Evolutionary conservation across 2,113 vertebrate species (phyloP), one percentile per base, ranked within the genome.

Genomic region (Lepus americanus): DNA sequence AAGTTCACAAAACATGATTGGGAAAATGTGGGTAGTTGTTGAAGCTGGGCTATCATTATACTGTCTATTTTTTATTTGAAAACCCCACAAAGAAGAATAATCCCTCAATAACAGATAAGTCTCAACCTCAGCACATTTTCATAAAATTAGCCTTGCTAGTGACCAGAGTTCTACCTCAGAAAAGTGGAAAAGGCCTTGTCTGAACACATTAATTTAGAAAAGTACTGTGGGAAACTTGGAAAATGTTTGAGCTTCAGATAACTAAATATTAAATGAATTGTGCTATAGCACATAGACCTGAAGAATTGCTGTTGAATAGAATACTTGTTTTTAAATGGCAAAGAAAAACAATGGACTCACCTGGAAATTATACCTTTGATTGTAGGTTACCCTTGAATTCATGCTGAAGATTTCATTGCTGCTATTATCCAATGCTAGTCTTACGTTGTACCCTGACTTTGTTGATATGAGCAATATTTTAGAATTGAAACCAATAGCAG

Each of bases 331-430:
- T 89, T 33, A 70, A 72, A 31, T 53, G 36, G 53, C 53, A 72
- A 90, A n/a, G 78, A 67, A 89, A 80, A 79, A 72, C 51, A 83
- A 90, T 87, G 44, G 53, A 12, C 33, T 87, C 90, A 72, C 27
- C 76, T 55, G 44, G 39, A 87, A 92, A 76, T 76, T 83, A 23
- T 23, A 33, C 12, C 36, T 66, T 6, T 19, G 63, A 51, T 23
- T 89, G 74, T 87, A 17, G 9, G 20, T 70, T 51, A 27, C 67
- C 51, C 12, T 16, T 36, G 49, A 91, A 17, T 33, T 87, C 31
- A 81, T 3, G 13, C 77, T 84, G 69, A 72, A 72, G 49, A 51
- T 70, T 12, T 87, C 66, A 66, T 92, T 39, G 53, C 63, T 78
- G 27, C 92, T 67, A 0, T 77, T 77, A 83, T 33, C 27, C 76